Percentiles rank a stretch among this genome's conserved stretches.
phyloP scores from a whole-genome alignment of 2,888 invertebrate genomes.

The Metacarcinus magister region DNA sequence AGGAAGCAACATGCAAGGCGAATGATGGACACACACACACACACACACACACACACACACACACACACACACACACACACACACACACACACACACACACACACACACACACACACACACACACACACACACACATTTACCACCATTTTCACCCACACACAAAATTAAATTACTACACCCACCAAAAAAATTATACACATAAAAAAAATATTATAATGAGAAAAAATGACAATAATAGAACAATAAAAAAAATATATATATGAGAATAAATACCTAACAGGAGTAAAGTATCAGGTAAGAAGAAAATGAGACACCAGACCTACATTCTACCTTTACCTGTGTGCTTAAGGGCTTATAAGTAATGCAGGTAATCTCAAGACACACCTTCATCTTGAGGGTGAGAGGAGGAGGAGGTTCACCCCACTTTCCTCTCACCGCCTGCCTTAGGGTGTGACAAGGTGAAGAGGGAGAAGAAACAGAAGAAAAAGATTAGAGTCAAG shows the following conservation, averaged over 20 bases:
- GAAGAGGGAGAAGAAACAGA: neutral
- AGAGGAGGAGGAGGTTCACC: neutral
- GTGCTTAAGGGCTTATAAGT: neutral
- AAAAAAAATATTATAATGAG: no score
- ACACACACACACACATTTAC: no score
- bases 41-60: conserved; percentile 60
- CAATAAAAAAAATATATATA: neutral
- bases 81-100: conserved; percentile 53
- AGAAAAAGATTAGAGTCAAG: neutral
- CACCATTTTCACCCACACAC: no score
- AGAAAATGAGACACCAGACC: neutral
- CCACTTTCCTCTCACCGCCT: neutral
- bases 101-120: conserved; percentile 59
- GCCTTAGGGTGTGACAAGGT: neutral
- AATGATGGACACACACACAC: neutral
- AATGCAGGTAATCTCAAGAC: neutral
- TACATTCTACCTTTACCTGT: neutral
- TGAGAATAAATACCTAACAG: neutral
- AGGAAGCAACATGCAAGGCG: neutral
- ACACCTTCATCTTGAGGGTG: neutral
- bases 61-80: conserved; percentile 59
- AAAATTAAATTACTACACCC: no score
- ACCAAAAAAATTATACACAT: no score
- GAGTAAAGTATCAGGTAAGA: neutral
- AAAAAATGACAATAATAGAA: neutral